Percentiles rank a stretch among this genome's conserved stretches.
phyloP scores from a whole-genome alignment of 1,140 invertebrate genomes.

The Calephelis nemesis region DNA sequence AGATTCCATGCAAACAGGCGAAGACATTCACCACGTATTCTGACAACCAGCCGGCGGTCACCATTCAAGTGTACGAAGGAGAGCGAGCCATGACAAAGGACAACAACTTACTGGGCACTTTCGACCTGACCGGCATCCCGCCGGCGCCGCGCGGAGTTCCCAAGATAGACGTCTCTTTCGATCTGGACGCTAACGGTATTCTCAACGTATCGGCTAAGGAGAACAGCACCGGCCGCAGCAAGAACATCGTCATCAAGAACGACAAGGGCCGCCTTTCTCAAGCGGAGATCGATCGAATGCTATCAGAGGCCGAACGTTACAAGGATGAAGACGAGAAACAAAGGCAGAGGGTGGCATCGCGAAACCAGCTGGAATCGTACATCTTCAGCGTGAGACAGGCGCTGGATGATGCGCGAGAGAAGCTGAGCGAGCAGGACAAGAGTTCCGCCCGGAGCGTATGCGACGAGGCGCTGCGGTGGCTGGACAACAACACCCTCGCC shows the following conservation, averaged over 20 bases:
- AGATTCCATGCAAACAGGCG: not conserved
- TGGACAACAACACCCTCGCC: slow-evolving; percentile 2
- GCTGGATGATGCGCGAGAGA: not conserved
- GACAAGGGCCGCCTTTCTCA: not conserved
- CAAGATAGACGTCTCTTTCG: not conserved
- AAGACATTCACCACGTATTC: not conserved
- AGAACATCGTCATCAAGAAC: not conserved
- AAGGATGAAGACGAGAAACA: not conserved
- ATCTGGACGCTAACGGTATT: not conserved
- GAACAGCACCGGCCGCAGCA: not conserved
- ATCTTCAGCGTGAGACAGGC: not conserved
- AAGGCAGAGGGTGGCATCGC: not conserved
- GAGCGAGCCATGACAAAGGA: not conserved
- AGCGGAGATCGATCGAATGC: not conserved
- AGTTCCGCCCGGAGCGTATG: not conserved
- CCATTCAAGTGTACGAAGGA: not conserved
- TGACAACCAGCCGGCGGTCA: not conserved
- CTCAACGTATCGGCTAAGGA: not conserved
- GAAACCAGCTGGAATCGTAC: not conserved
- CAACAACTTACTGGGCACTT: not conserved
- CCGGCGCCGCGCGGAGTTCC: not conserved
- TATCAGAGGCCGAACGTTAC: not conserved
- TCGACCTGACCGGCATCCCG: not conserved
- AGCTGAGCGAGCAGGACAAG: slow-evolving; percentile 1
- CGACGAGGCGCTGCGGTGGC: not conserved